Percentiles rank a stretch among this genome's conserved stretches.
Evolutionary conservation across 2,888 invertebrate genomes (phyloP).

Genomic region (Taphrorychus bicolor): DNA sequence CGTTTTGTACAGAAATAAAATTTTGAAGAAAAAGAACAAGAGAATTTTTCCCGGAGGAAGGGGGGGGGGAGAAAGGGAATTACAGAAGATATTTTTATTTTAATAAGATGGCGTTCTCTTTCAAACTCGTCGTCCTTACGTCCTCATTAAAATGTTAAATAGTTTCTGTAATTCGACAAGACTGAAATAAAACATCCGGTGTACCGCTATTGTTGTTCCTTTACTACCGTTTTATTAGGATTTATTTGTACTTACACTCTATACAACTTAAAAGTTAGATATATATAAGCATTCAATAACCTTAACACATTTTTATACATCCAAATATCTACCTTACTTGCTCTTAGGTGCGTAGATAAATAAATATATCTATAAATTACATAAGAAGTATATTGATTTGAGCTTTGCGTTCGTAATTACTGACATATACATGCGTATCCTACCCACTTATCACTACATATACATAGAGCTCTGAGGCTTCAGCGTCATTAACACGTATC

Average conservation of each 20-base stretch:
- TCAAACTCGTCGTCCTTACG: too few species aligned
- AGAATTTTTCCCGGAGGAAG: too few species aligned
- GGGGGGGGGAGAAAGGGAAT: too few species aligned
- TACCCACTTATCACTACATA: constrained; percentile 36
- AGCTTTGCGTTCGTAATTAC: constrained; percentile 17
- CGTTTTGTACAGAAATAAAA: too few species aligned
- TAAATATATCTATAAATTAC: constrained; percentile 35
- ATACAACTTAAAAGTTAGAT: constrained; percentile 24
- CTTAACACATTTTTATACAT: constrained; percentile 38
- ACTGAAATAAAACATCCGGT: too few species aligned
- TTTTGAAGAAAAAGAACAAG: too few species aligned
- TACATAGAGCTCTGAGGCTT: constrained; percentile 14
- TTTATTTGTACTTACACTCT: constrained; percentile 37
- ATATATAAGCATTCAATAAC: constrained; percentile 8
- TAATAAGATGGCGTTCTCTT: too few species aligned
- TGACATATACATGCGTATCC: constrained; percentile 2
- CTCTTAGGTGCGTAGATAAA: constrained; percentile 15
- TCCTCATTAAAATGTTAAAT: too few species aligned
- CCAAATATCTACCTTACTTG: not conserved
- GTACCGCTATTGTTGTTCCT: not conserved
- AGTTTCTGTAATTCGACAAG: too few species aligned
- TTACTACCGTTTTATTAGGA: not conserved
- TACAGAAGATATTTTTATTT: too few species aligned
- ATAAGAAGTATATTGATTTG: constrained; percentile 21
- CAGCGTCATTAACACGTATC: too few species aligned